These are phyloP conservation scores for Tigriopus japonicus DNA, from an alignment of 1,140 invertebrate genomes.

Conservation along the genomic window DNA sequence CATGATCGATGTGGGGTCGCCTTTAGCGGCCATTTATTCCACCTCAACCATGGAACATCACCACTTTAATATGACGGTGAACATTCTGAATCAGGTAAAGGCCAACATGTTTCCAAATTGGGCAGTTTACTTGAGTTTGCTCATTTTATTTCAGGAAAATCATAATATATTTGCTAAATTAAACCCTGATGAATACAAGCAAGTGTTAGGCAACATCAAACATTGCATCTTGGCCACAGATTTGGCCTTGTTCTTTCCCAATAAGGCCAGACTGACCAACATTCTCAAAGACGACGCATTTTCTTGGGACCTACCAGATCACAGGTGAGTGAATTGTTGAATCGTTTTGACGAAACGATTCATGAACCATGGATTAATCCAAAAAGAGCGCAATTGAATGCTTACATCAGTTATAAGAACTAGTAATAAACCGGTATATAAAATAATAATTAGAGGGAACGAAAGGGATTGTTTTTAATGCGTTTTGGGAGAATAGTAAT, in stretches of 20 bases:
- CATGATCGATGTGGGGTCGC: slow-evolving; percentile 57
- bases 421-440: no score
- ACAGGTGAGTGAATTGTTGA: slow-evolving; percentile 30
- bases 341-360: no score
- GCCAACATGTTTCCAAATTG: no score
- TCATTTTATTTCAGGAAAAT: slow-evolving; percentile 34
- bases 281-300: slow-evolving; percentile 37
- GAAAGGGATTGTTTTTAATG: no score
- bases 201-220: slow-evolving; percentile 48
- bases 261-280: slow-evolving; percentile 40
- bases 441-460: no score
- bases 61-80: slow-evolving; percentile 68
- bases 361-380: no score
- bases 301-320: slow-evolving; percentile 39
- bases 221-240: slow-evolving; percentile 69
- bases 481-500: no score
- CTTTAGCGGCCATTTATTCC: slow-evolving; percentile 56
- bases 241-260: slow-evolving; percentile 55
- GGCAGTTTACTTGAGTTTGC: neutral
- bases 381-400: no score
- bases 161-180: slow-evolving; percentile 58
- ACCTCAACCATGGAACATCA: slow-evolving; percentile 69
- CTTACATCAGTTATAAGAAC: no score
- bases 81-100: slow-evolving; percentile 52
- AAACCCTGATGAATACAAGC: slow-evolving; percentile 50